Base-by-base conservation (phyloP, 2,888 invertebrate species). In the Eupithecia subfuscata region DNA sequence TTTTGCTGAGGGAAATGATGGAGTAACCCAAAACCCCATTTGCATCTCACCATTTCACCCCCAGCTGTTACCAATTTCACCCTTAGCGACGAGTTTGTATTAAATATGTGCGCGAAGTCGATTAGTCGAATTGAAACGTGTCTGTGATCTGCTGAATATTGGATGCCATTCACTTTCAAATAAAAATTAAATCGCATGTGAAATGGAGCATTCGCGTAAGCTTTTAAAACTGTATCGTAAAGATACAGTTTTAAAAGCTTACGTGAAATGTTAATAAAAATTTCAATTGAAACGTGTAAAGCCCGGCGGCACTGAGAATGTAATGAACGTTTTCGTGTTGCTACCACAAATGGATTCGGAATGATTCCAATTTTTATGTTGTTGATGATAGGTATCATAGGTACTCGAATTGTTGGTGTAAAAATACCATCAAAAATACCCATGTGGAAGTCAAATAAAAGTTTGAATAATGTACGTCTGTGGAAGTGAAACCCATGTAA, bases 101-200 rank as follows among this genome's bases (percentile, higher is more conserved):
- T 71, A 34, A 71, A 64, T n/a, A 40, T 60, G 25, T 60, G 25
- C 14, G 25, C 25, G 56, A 60, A 34, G 64, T 67, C 72, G 52
- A 67, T 72, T 52, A 67, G 52, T 43, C 43, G 67, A 65, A 52
- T 67, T 65, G 74, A 40, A 56, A 43, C 70, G n/a, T 22, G 56
- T 70, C 37, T 37, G 65, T 45, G 45, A 69, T 37, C 56, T 60
- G 67, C 18, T 30, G 45, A 37, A 70, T 65, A 40, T 65, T 70
- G 70, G 43, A 70, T 34, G 43, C 25, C 43, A 43, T 67, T 65
- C 65, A 34, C 9, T 48, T 40, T 16, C 6, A 68, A 68, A 68
- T 68, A 68, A 68, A 68, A 68, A 40, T 14, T 12, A n/a, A 68
- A 40, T 25, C 8, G 5, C 43, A 67, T 67, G 14, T 68, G 68